phyloP scores from a whole-genome alignment of 2,113 vertebrate species.

The Tragelaphus imberbis region DNA sequence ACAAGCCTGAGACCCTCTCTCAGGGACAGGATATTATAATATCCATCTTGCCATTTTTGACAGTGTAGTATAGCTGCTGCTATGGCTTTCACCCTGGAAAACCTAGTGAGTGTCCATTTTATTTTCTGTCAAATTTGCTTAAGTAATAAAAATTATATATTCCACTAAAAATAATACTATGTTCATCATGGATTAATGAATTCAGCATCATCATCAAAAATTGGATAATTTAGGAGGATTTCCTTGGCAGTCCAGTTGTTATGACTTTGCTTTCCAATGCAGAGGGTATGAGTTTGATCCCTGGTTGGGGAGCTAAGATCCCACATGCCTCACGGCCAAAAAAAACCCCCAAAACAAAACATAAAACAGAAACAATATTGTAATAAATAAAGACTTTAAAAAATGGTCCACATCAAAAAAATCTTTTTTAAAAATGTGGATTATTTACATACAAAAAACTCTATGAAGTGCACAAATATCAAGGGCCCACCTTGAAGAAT shows the following conservation, averaged over 20 bases:
- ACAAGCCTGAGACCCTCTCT: background rate
- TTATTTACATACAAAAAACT: background rate
- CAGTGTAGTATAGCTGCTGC: background rate
- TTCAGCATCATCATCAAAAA: background rate
- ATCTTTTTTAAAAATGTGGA: background rate
- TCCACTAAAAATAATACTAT: background rate
- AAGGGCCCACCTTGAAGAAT: background rate
- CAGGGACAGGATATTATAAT: background rate
- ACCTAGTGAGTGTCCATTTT: background rate
- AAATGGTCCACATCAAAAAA: background rate
- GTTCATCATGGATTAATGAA: background rate
- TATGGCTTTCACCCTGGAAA: background rate
- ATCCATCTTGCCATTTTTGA: background rate
- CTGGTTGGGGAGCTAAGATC: background rate
- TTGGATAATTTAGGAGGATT: background rate
- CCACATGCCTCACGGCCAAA: background rate
- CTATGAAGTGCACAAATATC: background rate
- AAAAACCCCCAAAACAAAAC: background rate
- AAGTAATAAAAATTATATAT: background rate
- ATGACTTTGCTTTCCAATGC: background rate
- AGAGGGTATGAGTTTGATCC: background rate
- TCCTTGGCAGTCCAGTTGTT: background rate
- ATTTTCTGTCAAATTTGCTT: background rate
- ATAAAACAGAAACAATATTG: background rate
- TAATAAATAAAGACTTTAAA: background rate